Evolutionary conservation across 2,888 invertebrate genomes (phyloP).

Genomic region (Macaria liturata): DNA sequence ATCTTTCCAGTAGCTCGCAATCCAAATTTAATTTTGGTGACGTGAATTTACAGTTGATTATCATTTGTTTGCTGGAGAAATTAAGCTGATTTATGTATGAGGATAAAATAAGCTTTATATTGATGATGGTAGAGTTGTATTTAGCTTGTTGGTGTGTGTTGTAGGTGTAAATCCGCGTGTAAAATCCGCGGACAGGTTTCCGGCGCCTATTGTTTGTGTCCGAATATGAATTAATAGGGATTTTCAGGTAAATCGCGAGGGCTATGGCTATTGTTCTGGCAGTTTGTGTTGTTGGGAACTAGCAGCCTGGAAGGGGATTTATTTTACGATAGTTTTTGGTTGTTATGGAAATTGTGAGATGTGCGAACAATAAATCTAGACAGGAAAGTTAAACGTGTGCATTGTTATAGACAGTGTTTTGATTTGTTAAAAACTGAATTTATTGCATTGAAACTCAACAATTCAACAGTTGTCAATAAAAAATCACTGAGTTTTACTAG

Average conservation of each 20-base stretch:
- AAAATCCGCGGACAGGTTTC: constrained; percentile 72
- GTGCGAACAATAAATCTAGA: no score
- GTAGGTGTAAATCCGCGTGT: constrained; percentile 64
- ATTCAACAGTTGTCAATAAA: no score
- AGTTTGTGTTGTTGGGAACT: constrained; percentile 31
- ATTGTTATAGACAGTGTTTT: no score
- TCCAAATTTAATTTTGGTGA: constrained; percentile 43
- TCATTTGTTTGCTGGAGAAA: constrained; percentile 22
- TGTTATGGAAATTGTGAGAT: constrained; percentile 7
- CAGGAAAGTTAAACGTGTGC: no score
- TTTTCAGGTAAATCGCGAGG: constrained; percentile 64
- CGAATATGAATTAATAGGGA: constrained; percentile 69
- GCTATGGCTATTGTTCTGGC: constrained; percentile 41
- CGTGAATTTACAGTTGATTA: constrained; percentile 33
- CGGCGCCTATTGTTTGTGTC: constrained; percentile 63
- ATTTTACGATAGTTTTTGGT: constrained; percentile 28
- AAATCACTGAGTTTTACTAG: no score
- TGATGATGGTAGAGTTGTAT: constrained; percentile 27
- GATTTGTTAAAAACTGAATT: no score
- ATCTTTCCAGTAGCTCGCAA: constrained; percentile 50
- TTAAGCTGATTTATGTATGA: constrained; percentile 24
- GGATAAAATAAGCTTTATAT: constrained; percentile 39
- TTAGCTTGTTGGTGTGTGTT: constrained; percentile 34
- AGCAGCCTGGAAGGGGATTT: constrained; percentile 29
- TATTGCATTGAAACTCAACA: no score